A percentile compares a stretch with the other conserved stretches of the same genome.
Evolutionary conservation across 2,797 vertebrate species (phyloP).

Genomic region (Sebastes steindachneri): DNA sequence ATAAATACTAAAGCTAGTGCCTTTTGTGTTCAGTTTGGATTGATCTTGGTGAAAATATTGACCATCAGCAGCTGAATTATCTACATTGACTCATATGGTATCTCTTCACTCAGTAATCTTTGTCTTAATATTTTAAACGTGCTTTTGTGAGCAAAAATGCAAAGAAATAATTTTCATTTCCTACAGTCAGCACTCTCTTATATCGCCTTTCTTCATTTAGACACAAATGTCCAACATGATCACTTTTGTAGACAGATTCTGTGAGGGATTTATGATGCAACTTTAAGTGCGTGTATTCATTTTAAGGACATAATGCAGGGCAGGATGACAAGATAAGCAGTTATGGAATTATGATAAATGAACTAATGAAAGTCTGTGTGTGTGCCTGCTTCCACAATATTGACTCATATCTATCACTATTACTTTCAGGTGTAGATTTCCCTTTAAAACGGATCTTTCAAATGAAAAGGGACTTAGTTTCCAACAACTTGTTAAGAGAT

Average conservation of each 20-base stretch:
- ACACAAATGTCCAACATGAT: conserved; percentile 22
- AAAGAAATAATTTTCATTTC: conserved; percentile 17
- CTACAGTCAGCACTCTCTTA: conserved; percentile 35
- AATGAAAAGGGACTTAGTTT: background rate
- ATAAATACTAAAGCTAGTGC: no score
- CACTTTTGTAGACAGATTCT: conserved; percentile 12
- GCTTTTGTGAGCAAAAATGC: conserved; percentile 8
- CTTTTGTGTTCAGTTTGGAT: background rate
- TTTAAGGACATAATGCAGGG: conserved; percentile 21
- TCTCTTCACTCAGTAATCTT: background rate
- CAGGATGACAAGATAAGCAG: conserved; percentile 47
- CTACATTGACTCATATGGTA: background rate
- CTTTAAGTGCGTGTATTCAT: conserved; percentile 37
- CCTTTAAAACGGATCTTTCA: background rate
- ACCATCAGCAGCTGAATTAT: background rate
- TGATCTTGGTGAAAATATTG: background rate
- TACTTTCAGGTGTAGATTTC: background rate
- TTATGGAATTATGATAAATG: conserved; percentile 50
- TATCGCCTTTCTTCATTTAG: conserved; percentile 18
- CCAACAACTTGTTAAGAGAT: background rate
- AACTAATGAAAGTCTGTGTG: background rate
- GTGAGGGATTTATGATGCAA: conserved; percentile 38
- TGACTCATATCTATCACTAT: background rate
- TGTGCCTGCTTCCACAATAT: conserved; percentile 3
- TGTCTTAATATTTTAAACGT: conserved; percentile 1